These are phyloP conservation scores for Drosophila mercatorum DNA, from an alignment of 2,888 invertebrate genomes.

Conservation along the genomic window DNA sequence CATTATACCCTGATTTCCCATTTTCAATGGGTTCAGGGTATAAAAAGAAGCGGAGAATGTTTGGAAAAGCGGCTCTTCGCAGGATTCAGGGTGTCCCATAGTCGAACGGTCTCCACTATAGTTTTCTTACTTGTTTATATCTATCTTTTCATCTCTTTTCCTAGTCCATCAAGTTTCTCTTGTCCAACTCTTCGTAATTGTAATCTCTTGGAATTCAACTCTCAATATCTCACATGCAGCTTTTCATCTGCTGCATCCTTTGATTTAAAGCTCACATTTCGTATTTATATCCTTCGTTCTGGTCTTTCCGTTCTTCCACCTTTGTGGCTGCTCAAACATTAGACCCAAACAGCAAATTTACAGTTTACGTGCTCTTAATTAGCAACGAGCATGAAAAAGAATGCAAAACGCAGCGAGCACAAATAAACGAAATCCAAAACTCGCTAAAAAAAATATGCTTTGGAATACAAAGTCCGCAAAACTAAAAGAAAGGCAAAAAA, in stretches of 20 bases:
- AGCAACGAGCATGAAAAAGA: constrained; percentile 48
- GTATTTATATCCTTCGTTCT: neutral
- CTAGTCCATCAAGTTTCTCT: too few relatives aligned
- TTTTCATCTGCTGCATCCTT: neutral
- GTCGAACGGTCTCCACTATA: too few relatives aligned
- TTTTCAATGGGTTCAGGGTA: too few relatives aligned
- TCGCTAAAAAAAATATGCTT: constrained; percentile 48
- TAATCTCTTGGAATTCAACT: neutral
- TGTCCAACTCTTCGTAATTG: neutral
- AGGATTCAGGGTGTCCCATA: too few relatives aligned
- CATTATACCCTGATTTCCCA: too few relatives aligned
- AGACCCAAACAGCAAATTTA: constrained; percentile 20
- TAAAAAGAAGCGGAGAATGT: too few relatives aligned
- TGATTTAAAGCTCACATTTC: neutral
- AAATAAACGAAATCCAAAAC: constrained; percentile 37
- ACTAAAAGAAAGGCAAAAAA: constrained; percentile 18
- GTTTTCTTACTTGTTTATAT: too few relatives aligned
- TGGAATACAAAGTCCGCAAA: constrained; percentile 45
- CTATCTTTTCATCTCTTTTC: neutral
- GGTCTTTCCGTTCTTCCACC: neutral
- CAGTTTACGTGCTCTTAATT: constrained; percentile 56
- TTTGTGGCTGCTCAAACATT: neutral
- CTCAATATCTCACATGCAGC: neutral
- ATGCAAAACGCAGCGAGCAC: constrained; percentile 27
- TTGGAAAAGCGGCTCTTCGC: too few relatives aligned